Percentiles rank a stretch among this genome's conserved stretches.
Conservation (phyloP, 64 coral and sea anemone genomes). For the Acropora yongei region DNA sequence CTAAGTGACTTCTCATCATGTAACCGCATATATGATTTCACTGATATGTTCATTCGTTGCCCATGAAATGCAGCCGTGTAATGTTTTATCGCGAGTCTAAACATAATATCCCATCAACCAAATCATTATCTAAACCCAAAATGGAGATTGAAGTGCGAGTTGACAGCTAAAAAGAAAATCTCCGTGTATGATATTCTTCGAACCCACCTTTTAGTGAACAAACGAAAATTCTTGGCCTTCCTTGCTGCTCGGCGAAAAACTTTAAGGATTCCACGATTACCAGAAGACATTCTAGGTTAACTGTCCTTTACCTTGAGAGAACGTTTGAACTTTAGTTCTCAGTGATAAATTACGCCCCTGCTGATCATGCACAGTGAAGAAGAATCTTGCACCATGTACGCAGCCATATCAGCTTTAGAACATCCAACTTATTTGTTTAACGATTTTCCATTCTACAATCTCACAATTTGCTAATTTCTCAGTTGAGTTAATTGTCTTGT, state of each 20-base stretch:
- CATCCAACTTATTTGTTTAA: not conserved
- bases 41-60: no score
- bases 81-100: no score
- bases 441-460: not conserved
- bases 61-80: no score
- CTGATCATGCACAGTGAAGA: no score
- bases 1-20: no score
- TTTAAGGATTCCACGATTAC: slow-evolving; percentile 24
- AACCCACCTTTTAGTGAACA: slow-evolving; percentile 41
- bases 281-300: slow-evolving; percentile 5
- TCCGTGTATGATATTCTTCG: no score
- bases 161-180: not conserved
- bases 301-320: no score
- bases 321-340: no score
- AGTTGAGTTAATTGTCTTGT: slow-evolving; percentile 2
- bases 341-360: slow-evolving; percentile 27
- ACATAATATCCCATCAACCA: no score
- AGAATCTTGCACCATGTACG: not conserved
- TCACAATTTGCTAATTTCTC: not conserved
- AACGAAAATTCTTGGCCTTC: slow-evolving; percentile 47
- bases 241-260: slow-evolving; percentile 33
- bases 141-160: not conserved
- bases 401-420: not conserved
- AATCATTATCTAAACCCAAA: no score
- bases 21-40: no score